Evolutionary conservation across 2,797 vertebrate genomes (phyloP).

Genomic region (Lindbergichthys nudifrons): DNA sequence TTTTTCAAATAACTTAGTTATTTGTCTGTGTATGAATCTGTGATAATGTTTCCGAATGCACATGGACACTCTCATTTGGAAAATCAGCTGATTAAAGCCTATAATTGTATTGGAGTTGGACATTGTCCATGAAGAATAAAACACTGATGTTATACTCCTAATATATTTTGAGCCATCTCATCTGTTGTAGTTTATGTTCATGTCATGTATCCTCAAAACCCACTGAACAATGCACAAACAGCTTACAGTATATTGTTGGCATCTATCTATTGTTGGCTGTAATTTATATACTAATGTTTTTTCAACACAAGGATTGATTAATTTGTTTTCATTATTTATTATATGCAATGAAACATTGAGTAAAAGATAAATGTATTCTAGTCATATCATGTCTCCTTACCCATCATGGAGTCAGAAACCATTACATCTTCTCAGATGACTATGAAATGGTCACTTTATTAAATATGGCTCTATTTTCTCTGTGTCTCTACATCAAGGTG

Average conservation of each 20-base stretch:
- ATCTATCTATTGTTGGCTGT: not conserved
- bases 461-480: not conserved
- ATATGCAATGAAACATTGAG: not conserved
- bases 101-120: not conserved
- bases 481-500: not conserved
- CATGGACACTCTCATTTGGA: not conserved
- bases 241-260: not conserved
- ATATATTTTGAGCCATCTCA: not conserved
- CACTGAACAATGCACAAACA: constrained; percentile 2
- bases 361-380: not conserved
- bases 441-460: not conserved
- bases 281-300: not conserved
- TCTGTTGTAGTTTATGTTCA: not conserved
- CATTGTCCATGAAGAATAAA: not conserved
- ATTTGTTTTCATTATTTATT: not conserved
- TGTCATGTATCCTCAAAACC: not conserved
- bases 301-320: not conserved
- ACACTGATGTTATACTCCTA: not conserved
- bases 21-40: not conserved
- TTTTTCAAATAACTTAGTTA: not conserved
- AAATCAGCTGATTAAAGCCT: not conserved
- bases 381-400: too few relatives aligned
- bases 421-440: not conserved
- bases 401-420: not conserved
- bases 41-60: not conserved